These are phyloP conservation scores for Galerucella nymphaeae DNA, from an alignment of 2,888 invertebrate genomes.

Conservation along the genomic window DNA sequence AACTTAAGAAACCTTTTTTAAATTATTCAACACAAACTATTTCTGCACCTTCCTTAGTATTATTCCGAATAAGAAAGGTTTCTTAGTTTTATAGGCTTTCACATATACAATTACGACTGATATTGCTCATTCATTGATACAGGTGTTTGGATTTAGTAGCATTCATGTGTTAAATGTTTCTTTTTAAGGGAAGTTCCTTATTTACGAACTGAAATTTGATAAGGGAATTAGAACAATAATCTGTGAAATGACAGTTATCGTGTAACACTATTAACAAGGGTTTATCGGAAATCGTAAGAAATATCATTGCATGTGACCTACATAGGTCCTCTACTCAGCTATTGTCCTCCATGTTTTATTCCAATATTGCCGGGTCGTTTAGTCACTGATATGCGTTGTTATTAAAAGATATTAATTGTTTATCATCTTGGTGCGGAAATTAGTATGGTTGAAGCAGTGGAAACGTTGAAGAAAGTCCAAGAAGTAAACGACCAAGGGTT, in stretches of 20 bases:
- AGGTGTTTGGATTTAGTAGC: conserved; percentile 14
- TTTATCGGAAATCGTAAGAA: background rate
- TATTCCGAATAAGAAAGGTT: conserved; percentile 57
- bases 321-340: background rate
- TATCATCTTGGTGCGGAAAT: too few species aligned
- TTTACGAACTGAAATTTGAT: conserved; percentile 8
- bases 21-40: conserved; percentile 37
- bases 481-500: too few species aligned
- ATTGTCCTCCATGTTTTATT: too few species aligned
- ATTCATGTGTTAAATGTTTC: conserved; percentile 11
- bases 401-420: too few species aligned
- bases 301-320: background rate
- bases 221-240: background rate
- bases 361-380: too few species aligned
- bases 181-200: conserved; percentile 6
- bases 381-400: too few species aligned
- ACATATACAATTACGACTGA: conserved; percentile 51
- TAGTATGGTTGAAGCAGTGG: too few species aligned
- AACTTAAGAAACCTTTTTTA: conserved; percentile 38
- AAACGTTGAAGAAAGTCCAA: too few species aligned
- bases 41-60: conserved; percentile 47
- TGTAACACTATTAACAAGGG: background rate
- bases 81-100: conserved; percentile 57
- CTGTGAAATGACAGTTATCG: background rate
- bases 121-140: conserved; percentile 24